phyloP scores from a whole-genome alignment of 2,888 invertebrate genomes.

The Panopea generosa region DNA sequence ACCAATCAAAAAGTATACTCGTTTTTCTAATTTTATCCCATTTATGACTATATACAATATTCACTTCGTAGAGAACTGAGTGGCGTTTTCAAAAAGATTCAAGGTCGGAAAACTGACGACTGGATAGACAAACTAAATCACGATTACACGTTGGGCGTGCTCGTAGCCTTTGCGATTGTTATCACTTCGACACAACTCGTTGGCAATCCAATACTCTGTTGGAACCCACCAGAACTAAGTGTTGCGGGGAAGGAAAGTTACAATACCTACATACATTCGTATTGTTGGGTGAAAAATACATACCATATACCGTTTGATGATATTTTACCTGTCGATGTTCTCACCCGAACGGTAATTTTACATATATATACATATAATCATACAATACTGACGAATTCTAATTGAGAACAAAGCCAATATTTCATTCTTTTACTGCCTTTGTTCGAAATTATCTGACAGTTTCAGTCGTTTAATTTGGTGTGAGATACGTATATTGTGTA shows the following conservation, averaged over 20 bases:
- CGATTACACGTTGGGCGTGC: slow-evolving; percentile 74
- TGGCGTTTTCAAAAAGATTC: slow-evolving; percentile 67
- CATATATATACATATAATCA: too few relatives aligned
- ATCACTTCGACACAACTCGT: slow-evolving; percentile 76
- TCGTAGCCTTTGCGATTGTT: slow-evolving; percentile 75
- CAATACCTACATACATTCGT: slow-evolving; percentile 86
- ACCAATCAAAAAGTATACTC: too few relatives aligned
- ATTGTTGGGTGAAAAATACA: slow-evolving; percentile 87
- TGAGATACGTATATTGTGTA: too few relatives aligned
- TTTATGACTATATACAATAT: too few relatives aligned
- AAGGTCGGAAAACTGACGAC: slow-evolving; percentile 77
- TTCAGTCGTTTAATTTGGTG: too few relatives aligned
- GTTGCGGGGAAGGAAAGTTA: slow-evolving; percentile 83
- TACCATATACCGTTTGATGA: slow-evolving; percentile 83
- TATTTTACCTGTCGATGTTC: slow-evolving; percentile 60
- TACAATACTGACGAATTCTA: too few relatives aligned
- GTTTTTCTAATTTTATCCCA: too few relatives aligned
- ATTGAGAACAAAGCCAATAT: too few relatives aligned
- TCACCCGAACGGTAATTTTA: slow-evolving; percentile 47
- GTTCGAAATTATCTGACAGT: too few relatives aligned
- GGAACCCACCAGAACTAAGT: slow-evolving; percentile 80
- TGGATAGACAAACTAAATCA: slow-evolving; percentile 80
- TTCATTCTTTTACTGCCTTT: too few relatives aligned
- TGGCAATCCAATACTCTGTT: slow-evolving; percentile 81
- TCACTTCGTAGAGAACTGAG: too few relatives aligned